Base-by-base conservation (phyloP, 2,888 invertebrate species). In the Achlya flavicornis region DNA sequence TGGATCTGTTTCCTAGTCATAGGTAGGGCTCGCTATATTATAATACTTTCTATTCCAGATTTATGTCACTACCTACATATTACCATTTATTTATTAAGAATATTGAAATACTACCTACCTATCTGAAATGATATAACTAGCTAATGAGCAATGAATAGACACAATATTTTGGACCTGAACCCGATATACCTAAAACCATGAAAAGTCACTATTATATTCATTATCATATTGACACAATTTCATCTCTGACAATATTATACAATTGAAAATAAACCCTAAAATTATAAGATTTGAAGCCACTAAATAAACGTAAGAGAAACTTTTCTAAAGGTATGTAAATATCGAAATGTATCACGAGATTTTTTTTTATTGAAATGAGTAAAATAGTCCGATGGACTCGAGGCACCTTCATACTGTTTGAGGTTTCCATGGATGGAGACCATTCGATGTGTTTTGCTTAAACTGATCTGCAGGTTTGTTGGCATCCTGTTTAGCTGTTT, bases 41-140 rank as follows among this genome's bases (percentile, higher is more conserved):
- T 69, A 59, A 67, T 63, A n/a, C 58, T 68, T 75, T 73, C 73
- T 68, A 67, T 76, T 76, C 57, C 76, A 76, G 76, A 72, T 72
- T 61, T 19, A 41, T 19, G 3, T 12, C 3, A 4, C 4, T 41
- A 14, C 19, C 6, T 41, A 38, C 38, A 38, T 8, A 38, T 38
- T 1, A 10, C 38, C 11, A 41, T 33, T 43, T 19, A 41, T 16
- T 26, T 19, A 14, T 41, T 41, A n/a, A 48, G 53, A 53, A 19
- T 53, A 16, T 19, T n/a, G 5, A n/a, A n/a, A n/a, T 46, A 46
- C 46, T n/a, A 26, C 26, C 26, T 26, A 26, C 3, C 4, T 46
- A 43, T n/a, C 14, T 43, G 43, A 43, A 43, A 43, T 14, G 12
- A 46, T n/a, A 5, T 46, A n/a, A 46, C 46, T 46, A 46, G n/a